A percentile compares a stretch with the other conserved stretches of the same genome.
Conservation (phyloP, 2,888 invertebrate species). For the Eristalis arbustorum region DNA sequence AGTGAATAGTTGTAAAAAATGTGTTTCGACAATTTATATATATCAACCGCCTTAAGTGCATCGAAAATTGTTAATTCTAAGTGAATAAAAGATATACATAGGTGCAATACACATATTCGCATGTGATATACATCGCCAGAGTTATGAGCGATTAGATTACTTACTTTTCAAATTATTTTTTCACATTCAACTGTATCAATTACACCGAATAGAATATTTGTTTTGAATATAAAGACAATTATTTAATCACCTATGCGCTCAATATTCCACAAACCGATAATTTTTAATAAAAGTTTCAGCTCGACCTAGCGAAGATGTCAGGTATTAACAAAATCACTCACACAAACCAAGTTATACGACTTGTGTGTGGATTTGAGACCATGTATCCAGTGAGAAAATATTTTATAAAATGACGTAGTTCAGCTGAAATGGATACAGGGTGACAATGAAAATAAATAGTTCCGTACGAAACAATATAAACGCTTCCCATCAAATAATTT, state of each 20-base stretch:
- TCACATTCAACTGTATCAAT: slow-evolving; percentile 36
- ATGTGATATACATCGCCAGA: slow-evolving; percentile 36
- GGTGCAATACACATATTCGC: slow-evolving; percentile 51
- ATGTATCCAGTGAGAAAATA: slow-evolving; percentile 23
- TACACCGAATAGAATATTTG: slow-evolving; percentile 40
- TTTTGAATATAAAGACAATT: slow-evolving; percentile 32
- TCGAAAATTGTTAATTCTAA: neutral
- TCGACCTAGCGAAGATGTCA: slow-evolving; percentile 64
- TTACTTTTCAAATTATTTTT: slow-evolving; percentile 39
- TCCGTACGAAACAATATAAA: neutral
- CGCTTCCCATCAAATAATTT: neutral
- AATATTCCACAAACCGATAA: slow-evolving; percentile 57
- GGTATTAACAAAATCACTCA: slow-evolving; percentile 66
- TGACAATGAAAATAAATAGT: neutral
- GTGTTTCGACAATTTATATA: neutral
- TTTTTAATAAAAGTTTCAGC: slow-evolving; percentile 60
- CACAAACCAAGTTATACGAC: slow-evolving; percentile 39
- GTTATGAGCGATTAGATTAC: slow-evolving; percentile 32
- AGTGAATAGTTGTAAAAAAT: neutral
- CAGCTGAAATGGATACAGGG: neutral
- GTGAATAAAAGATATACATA: slow-evolving; percentile 13
- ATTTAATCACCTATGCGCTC: slow-evolving; percentile 47
- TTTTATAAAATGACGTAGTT: slow-evolving; percentile 9
- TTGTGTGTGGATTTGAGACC: slow-evolving; percentile 9
- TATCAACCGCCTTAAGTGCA: neutral